Evolutionary conservation across 2,888 invertebrate species (phyloP), one percentile per base, ranked within the genome.

Genomic region (Plagodis pulveraria): DNA sequence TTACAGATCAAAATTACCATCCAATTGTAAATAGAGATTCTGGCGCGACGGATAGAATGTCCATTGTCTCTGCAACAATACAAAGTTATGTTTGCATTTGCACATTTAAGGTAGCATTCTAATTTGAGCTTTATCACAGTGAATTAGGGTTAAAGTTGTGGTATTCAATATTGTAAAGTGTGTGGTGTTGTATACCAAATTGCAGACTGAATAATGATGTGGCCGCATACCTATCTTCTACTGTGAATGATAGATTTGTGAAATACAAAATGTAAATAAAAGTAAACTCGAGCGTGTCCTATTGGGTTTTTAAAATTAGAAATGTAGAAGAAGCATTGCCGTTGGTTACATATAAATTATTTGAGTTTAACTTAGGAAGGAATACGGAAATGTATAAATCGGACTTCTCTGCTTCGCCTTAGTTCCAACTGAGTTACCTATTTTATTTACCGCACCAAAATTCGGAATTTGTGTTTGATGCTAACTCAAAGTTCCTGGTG

Each of bases 151-250:
- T 63, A 58, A 51, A 5, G 11, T 12, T 40, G 38, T 67, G 11
- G n/a, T 42, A 58, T 11, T 42, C 12, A 6, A 38, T 5, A 53
- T 62, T 45, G 42, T 55, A 63, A 58, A 57, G 55, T 72, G 66
- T 65, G 50, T 65, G 45, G 59, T 67, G 12, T 42, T 35, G 43
- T 51, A 43, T 56, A 66, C 57, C 74, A 56, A 67, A 72, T 78
- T 77, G 78, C 73, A 77, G 71, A 69, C 75, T 77, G 88, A 88
- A 89, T 89, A 86, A 80, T 83, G 83, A 89, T 86, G 80, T 76
- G 76, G 71, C 69, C 77, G 74, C 83, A 83, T 84, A 80, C 78
- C 78, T 74, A 67, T 62, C 56, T 63, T 74, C 74, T 76, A 76
- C 12, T 12, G 42, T 42, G 42, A 12, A 12, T 5, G 12, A 42